Percentiles rank a stretch among this genome's conserved stretches.
phyloP scores from a whole-genome alignment of 2,113 vertebrate genomes.

The Nothoprocta perdicaria region DNA sequence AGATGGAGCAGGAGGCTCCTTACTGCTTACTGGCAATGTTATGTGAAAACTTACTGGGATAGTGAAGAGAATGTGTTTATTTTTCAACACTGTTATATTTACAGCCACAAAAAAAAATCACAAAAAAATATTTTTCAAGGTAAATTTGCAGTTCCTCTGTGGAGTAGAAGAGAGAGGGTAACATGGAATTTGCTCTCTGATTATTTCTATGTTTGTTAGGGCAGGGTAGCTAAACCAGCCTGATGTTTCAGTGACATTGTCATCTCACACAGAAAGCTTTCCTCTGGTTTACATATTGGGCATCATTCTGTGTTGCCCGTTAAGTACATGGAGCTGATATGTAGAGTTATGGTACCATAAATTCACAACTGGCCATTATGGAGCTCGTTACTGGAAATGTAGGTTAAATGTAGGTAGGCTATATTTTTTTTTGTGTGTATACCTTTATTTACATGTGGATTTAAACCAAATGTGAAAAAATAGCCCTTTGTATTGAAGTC shows the following conservation, averaged over 20 bases:
- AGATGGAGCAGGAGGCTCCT: not conserved
- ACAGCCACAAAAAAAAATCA: not conserved
- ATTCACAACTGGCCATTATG: not conserved
- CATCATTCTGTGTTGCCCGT: not conserved
- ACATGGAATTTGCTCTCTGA: not conserved
- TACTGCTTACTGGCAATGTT: not conserved
- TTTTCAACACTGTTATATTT: not conserved
- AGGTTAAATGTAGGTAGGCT: not conserved
- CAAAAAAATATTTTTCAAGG: not conserved
- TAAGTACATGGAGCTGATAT: not conserved
- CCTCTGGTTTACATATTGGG: not conserved
- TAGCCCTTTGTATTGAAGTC: not conserved
- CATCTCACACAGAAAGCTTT: not conserved
- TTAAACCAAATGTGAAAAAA: not conserved
- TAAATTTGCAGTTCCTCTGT: not conserved
- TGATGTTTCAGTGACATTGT: not conserved
- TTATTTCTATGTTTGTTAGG: not conserved
- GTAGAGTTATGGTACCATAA: accelerated
- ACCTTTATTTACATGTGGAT: not conserved
- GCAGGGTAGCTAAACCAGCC: not conserved
- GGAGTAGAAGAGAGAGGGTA: not conserved
- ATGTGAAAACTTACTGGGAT: not conserved
- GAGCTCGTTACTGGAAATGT: not conserved
- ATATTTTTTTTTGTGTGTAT: not conserved
- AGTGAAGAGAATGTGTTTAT: not conserved